These are phyloP conservation scores for Zhengitettix transpicula DNA, from an alignment of 2,888 invertebrate species.

Conservation along the genomic window DNA sequence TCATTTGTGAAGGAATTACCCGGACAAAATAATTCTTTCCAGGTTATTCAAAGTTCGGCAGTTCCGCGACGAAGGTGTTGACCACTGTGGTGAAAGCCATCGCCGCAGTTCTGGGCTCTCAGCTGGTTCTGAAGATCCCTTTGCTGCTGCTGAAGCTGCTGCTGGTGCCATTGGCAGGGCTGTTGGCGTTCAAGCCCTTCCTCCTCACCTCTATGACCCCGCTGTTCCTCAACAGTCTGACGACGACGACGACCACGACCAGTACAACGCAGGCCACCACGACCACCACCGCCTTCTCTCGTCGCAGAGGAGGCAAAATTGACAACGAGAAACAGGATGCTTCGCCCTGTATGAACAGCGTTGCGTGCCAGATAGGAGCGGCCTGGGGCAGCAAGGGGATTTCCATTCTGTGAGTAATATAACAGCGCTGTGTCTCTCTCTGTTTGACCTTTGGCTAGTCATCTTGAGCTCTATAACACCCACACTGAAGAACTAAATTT, in stretches of 20 bases:
- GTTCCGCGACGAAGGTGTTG: not conserved
- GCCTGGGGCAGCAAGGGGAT: not conserved
- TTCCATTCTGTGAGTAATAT: not conserved
- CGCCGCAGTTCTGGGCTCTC: not conserved
- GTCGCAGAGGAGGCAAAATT: not conserved
- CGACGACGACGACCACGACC: not conserved
- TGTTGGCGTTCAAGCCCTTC: not conserved
- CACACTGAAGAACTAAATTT: too few species aligned
- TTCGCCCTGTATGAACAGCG: not conserved
- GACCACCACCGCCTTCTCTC: not conserved
- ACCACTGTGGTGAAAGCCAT: not conserved
- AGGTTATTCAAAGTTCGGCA: too few species aligned
- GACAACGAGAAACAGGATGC: not conserved
- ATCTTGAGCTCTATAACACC: too few species aligned
- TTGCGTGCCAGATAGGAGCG: not conserved
- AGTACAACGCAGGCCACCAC: not conserved
- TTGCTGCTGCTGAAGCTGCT: not conserved
- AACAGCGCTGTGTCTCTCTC: not conserved
- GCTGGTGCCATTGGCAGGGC: not conserved
- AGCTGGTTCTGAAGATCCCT: not conserved
- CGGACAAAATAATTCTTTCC: too few species aligned
- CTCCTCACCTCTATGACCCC: not conserved
- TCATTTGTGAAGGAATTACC: too few species aligned
- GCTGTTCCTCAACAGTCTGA: not conserved
- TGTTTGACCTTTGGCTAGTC: too few species aligned